phyloP scores from a whole-genome alignment of 1,140 invertebrate species.

The Halyomorpha halys region DNA sequence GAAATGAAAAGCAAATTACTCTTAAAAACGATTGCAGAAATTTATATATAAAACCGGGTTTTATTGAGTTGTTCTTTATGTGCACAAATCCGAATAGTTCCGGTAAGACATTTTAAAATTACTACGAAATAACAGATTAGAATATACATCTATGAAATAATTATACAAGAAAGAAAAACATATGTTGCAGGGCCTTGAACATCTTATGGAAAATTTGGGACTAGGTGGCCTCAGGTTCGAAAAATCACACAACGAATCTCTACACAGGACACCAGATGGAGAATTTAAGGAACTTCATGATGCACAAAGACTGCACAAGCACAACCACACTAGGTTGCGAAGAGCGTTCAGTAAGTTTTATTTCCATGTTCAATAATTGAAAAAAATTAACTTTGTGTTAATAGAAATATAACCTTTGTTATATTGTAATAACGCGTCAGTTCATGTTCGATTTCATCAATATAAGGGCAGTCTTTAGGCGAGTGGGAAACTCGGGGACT shows the following conservation, averaged over 20 bases:
- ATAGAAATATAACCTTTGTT: no score
- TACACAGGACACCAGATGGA: constrained; percentile 29
- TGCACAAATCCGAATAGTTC: not conserved
- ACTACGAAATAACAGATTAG: not conserved
- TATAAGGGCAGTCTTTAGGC: no score
- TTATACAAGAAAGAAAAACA: not conserved
- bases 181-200: constrained; percentile 46
- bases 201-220: constrained; percentile 47
- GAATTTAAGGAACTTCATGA: constrained; percentile 47
- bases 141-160: not conserved
- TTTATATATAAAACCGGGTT: no score
- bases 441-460: no score
- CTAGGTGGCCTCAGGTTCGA: constrained; percentile 47
- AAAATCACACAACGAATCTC: constrained; percentile 43
- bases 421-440: no score
- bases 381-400: no score
- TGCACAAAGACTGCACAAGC: constrained; percentile 42
- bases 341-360: constrained; percentile 3
- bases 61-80: no score
- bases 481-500: no score
- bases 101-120: not conserved
- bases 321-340: constrained; percentile 23
- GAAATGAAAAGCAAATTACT: no score
- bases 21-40: no score
- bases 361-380: no score